phyloP scores from a whole-genome alignment of 2,797 vertebrate species.

The Philypnodon macrostomus region DNA sequence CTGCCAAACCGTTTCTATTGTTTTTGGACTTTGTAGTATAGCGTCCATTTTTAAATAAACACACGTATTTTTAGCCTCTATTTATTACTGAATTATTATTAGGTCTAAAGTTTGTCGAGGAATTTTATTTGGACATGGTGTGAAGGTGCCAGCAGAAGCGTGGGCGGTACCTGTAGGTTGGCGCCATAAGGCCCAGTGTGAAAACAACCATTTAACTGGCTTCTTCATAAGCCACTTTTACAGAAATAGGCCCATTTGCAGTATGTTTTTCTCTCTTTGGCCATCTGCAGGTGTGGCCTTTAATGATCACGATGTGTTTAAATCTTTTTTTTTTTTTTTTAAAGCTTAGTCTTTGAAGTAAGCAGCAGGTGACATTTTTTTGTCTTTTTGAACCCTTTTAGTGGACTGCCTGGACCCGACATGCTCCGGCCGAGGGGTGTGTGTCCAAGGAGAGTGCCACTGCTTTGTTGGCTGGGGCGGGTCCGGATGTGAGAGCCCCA shows the following conservation, averaged over 20 bases:
- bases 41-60: no score
- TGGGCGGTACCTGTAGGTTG: slow-evolving; percentile 48
- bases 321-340: no score
- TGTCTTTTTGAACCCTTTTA: slow-evolving; percentile 61
- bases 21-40: no score
- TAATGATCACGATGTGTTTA: slow-evolving; percentile 18
- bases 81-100: no score
- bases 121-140: slow-evolving; percentile 47
- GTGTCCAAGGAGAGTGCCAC: slow-evolving; percentile 94
- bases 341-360: slow-evolving; percentile 26
- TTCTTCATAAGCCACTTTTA: slow-evolving; percentile 42
- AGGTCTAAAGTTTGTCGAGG: slow-evolving; percentile 27
- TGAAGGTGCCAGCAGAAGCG: slow-evolving; percentile 43
- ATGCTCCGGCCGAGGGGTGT: slow-evolving; percentile 91
- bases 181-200: slow-evolving; percentile 37
- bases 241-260: slow-evolving; percentile 18
- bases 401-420: slow-evolving; percentile 98
- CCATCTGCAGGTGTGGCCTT: slow-evolving; percentile 13
- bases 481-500: slow-evolving; percentile 87
- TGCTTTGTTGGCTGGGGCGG: slow-evolving; percentile 96
- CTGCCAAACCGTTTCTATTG: no score
- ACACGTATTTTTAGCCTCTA: no score
- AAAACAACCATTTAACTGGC: slow-evolving; percentile 51
- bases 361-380: slow-evolving; percentile 48
- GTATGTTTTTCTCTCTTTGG: background rate